These are phyloP conservation scores for Drosophila elegans DNA, from an alignment of 1,140 invertebrate genomes.

Conservation along the genomic window DNA sequence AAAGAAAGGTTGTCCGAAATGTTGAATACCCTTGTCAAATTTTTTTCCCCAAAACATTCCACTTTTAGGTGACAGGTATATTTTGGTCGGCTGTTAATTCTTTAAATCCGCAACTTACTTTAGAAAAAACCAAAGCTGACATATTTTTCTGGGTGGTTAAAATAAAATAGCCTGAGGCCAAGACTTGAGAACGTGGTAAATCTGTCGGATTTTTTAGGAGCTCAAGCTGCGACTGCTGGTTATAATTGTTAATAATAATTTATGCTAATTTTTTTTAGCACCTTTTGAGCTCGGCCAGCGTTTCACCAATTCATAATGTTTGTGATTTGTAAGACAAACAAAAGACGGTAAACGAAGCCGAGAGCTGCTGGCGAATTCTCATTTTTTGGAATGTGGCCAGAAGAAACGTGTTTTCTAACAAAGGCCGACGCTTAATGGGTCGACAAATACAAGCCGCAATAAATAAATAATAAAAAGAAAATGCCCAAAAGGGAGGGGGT, in stretches of 20 bases:
- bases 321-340: conserved; percentile 80
- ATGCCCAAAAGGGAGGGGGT: conserved; percentile 67
- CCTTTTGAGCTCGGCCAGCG: conserved; percentile 46
- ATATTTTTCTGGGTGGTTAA: conserved; percentile 24
- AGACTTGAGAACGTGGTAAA: conserved; percentile 28
- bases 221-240: conserved; percentile 53
- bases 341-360: conserved; percentile 30
- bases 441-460: conserved; percentile 78
- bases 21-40: conserved; percentile 28
- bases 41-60: conserved; percentile 17
- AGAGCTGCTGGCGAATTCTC: conserved; percentile 71
- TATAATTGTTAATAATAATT: conserved; percentile 78
- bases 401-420: conserved; percentile 78
- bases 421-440: conserved; percentile 70
- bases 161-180: conserved; percentile 14
- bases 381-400: conserved; percentile 66
- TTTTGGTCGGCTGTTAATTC: conserved; percentile 3
- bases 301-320: conserved; percentile 77
- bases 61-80: conserved; percentile 24
- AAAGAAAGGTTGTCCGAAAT: conserved; percentile 23
- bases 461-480: conserved; percentile 83
- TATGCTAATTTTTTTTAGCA: conserved; percentile 76
- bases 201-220: conserved; percentile 28
- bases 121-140: conserved; percentile 17
- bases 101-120: conserved; percentile 1